phyloP scores from a whole-genome alignment of 2,888 invertebrate genomes.

The Spilarctia lutea region DNA sequence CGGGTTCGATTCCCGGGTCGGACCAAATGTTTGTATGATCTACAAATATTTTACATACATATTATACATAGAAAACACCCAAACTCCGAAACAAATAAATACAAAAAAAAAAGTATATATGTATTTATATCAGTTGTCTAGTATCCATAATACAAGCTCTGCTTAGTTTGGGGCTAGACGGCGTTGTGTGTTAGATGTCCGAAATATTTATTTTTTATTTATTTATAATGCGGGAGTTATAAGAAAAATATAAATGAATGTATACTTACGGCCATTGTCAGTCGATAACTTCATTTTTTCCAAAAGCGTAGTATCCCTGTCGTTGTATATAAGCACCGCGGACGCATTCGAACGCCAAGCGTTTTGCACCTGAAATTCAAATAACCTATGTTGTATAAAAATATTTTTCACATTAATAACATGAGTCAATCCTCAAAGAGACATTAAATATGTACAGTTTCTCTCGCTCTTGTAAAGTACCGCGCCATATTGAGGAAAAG shows the following conservation, averaged over 20 bases:
- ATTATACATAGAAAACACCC: no score
- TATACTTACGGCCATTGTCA: conserved; percentile 89
- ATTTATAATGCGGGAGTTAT: no score
- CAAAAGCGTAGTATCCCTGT: conserved; percentile 88
- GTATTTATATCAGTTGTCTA: no score
- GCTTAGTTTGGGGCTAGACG: no score
- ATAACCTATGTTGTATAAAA: neutral
- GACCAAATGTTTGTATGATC: no score
- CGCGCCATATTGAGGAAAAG: neutral
- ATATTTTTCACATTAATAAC: neutral
- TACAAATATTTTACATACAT: no score
- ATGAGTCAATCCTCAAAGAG: neutral
- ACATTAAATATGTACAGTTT: neutral
- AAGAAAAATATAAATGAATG: neutral
- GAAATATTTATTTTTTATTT: no score
- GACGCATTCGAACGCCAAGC: conserved; percentile 91
- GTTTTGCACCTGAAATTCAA: conserved; percentile 87
- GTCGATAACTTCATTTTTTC: conserved; percentile 92
- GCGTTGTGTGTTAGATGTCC: no score
- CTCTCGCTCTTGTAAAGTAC: neutral
- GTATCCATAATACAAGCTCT: no score
- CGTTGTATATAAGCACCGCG: conserved; percentile 94
- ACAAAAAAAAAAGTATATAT: no score
- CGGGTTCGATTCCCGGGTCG: no score
- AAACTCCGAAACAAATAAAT: no score